phyloP scores from a whole-genome alignment of 2,113 vertebrate species.

The Gulo gulo region DNA sequence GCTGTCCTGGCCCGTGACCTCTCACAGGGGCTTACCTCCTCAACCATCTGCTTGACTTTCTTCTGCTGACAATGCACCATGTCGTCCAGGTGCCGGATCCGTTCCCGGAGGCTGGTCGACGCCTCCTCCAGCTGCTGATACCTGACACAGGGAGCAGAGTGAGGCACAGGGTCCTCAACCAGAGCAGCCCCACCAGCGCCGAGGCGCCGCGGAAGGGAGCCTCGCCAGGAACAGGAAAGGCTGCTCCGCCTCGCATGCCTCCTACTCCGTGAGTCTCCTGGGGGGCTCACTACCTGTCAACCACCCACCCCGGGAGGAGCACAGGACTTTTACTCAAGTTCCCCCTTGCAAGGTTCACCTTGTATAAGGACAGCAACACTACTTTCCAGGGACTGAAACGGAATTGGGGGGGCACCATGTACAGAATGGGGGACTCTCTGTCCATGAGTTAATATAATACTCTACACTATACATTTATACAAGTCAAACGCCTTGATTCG shows the following conservation, averaged over 20 bases:
- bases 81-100: conserved; percentile 96
- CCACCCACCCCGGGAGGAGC: rapidly evolving
- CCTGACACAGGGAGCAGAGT: conserved; percentile 76
- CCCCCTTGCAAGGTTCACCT: not conserved
- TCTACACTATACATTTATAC: not conserved
- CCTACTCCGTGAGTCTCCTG: rapidly evolving
- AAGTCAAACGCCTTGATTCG: not conserved
- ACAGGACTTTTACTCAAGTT: not conserved
- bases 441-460: not conserved
- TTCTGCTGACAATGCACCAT: conserved; percentile 99
- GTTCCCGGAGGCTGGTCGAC: conserved; percentile 89
- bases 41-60: conserved; percentile 98
- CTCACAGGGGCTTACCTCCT: conserved; percentile 89
- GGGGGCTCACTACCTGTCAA: rapidly evolving
- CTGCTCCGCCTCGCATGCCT: not conserved
- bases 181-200: not conserved
- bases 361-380: not conserved
- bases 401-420: too few species aligned
- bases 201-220: not conserved
- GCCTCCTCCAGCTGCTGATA: conserved; percentile 89
- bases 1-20: not conserved
- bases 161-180: not conserved
- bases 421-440: not conserved
- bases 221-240: not conserved
- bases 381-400: not conserved